These are phyloP conservation scores for Aleiodes testaceus DNA, from an alignment of 2,888 invertebrate species.

Conservation along the genomic window DNA sequence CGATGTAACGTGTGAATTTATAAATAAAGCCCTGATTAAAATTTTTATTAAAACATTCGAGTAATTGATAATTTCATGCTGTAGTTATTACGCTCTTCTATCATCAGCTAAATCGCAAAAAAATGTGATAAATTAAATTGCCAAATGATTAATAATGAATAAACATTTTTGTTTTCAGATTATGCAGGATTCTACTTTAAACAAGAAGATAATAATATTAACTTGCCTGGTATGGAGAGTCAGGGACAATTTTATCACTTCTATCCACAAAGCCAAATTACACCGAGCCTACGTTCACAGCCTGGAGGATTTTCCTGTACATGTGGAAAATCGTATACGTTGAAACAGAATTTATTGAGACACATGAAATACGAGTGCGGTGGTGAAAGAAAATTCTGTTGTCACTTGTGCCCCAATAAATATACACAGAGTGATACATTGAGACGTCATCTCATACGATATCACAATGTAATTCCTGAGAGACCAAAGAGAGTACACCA, in stretches of 20 bases:
- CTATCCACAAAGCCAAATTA: not conserved
- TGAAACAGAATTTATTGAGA: slow-evolving; percentile 18
- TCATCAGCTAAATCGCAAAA: not conserved
- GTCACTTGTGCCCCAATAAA: slow-evolving; percentile 23
- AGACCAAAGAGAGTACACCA: not conserved
- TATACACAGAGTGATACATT: slow-evolving; percentile 30
- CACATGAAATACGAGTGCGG: slow-evolving; percentile 62
- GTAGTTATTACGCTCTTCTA: not conserved
- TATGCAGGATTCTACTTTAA: not conserved
- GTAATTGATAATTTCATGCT: not conserved
- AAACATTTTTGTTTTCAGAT: slow-evolving; percentile 9
- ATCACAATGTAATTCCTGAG: slow-evolving; percentile 12
- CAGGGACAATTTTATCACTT: not conserved
- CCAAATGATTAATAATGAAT: not conserved
- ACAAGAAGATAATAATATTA: not conserved
- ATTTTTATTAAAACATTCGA: not conserved
- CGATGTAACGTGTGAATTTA: slow-evolving; percentile 10
- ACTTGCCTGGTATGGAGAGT: not conserved
- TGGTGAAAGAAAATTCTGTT: slow-evolving; percentile 62
- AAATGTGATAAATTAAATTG: not conserved
- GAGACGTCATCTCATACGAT: slow-evolving; percentile 18
- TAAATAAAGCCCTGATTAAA: slow-evolving; percentile 9
- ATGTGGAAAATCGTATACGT: slow-evolving; percentile 37
- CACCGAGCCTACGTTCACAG: not conserved
- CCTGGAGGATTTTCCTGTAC: slow-evolving; percentile 69